Evolutionary conservation across 2,113 vertebrate genomes (phyloP), one percentile per base, ranked within the genome.

Genomic region (Pterocles orientalis): DNA sequence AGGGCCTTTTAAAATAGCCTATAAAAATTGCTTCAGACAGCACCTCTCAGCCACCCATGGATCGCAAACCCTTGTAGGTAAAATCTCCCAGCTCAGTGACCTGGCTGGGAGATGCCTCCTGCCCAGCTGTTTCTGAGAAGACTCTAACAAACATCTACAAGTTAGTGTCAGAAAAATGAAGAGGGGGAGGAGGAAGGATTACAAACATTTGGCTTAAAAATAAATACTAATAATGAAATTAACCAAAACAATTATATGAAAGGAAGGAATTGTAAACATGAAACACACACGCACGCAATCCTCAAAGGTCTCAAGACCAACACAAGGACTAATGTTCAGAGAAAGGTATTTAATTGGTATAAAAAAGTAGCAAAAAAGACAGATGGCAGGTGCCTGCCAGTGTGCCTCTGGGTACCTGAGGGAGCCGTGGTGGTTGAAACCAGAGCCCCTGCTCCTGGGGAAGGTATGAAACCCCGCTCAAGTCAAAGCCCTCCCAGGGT

Each of bases 271-370:
- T 93, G 98, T 98, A 98, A 98, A 98, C 98, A 97, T 96, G 97
- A 96, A 98, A 93, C 78, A 95, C 76, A 51, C 89, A 94, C 53
- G 1, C 83, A 84, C 73, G 26, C 90, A 91, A 96, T 96, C 97
- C 90, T 98, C 95, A 97, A 95, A 93, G 92, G 94, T 98, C 95
- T 97, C 96, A 90, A 45, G 96, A 97, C 94, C 79, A 94, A 94
- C 97, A 96, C 61, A 8, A 95, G 95, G 84, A 96, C 97, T 96
- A 97, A 96, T 61, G 93, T 66, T 97, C 96, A 97, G 98, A 98
- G 98, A 98, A 98, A 98, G 98, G 98, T 98, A 98, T 98, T 98
- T 98, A 98, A 98, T 97, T 97, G 97, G 97, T 95, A 96, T 85
- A 94, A 97, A 97, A 97, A 98, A 98, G 97, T 96, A 98, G 98